Conservation (phyloP, 2,113 vertebrate species). For the Sphaerodactylus townsendi region DNA sequence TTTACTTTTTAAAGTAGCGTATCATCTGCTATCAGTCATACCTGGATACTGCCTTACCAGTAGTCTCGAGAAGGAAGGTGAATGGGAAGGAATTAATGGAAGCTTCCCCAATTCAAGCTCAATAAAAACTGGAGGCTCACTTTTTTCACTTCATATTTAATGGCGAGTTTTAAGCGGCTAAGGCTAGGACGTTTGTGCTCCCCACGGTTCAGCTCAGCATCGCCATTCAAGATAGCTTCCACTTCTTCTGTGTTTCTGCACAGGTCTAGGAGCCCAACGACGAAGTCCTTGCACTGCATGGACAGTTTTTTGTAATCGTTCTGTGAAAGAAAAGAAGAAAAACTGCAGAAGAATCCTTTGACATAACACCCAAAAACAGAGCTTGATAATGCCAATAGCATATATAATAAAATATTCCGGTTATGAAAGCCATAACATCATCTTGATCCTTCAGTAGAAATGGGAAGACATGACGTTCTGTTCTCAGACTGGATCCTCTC, state of each 20-base stretch:
- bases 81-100: background rate
- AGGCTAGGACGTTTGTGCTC: conserved; percentile 80
- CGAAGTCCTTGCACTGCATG: conserved; percentile 97
- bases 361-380: background rate
- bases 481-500: background rate
- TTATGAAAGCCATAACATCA: background rate
- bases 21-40: too few species aligned
- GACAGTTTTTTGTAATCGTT: conserved; percentile 96
- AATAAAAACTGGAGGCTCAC: conserved; percentile 70
- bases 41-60: background rate
- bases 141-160: conserved; percentile 98
- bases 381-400: too few species aligned
- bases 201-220: conserved; percentile 74
- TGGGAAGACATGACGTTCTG: background rate
- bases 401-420: too few species aligned
- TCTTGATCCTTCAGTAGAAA: background rate
- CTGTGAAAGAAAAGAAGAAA: conserved; percentile 67
- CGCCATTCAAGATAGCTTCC: conserved; percentile 91
- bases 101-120: background rate
- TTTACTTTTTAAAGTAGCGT: too few species aligned
- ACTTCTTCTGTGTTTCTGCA: conserved; percentile 96
- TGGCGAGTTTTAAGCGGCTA: conserved; percentile 91
- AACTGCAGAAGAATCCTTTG: background rate
- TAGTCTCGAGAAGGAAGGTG: conserved; percentile 5
- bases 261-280: conserved; percentile 93